These are phyloP conservation scores for Zaprionus vittiger DNA, from an alignment of 1,140 invertebrate genomes.

Conservation along the genomic window DNA sequence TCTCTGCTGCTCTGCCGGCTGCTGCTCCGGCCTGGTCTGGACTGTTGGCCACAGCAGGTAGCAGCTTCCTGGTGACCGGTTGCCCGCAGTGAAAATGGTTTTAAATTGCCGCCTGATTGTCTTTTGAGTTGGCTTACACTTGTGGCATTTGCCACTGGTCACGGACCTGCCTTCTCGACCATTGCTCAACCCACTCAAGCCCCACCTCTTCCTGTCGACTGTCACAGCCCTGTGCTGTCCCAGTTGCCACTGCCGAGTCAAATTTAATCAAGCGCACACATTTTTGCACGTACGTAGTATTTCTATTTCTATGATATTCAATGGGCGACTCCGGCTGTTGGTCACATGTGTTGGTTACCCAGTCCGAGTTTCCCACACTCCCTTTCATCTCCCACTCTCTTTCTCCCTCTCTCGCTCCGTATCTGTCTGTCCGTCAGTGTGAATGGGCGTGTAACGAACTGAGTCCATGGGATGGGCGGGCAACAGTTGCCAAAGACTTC, in stretches of 20 bases:
- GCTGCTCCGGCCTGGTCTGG: background rate
- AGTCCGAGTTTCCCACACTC: background rate
- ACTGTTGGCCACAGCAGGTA: slow-evolving; percentile 59
- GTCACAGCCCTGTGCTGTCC: background rate
- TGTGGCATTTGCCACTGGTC: slow-evolving; percentile 52
- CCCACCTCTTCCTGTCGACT: background rate
- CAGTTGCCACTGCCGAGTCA: slow-evolving; percentile 46
- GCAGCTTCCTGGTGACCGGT: slow-evolving; percentile 44
- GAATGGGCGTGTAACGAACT: slow-evolving; percentile 66
- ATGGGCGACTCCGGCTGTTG: slow-evolving; percentile 58
- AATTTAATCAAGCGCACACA: slow-evolving; percentile 82
- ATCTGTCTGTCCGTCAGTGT: slow-evolving; percentile 46
- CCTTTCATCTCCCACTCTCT: background rate
- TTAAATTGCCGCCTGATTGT: slow-evolving; percentile 83
- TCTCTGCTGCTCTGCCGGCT: background rate
- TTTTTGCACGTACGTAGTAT: slow-evolving; percentile 75
- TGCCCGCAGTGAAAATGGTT: slow-evolving; percentile 77
- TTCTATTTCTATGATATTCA: slow-evolving; percentile 75
- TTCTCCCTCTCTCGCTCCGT: background rate
- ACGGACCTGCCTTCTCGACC: slow-evolving; percentile 18
- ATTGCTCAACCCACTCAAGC: background rate
- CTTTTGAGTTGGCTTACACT: slow-evolving; percentile 74
- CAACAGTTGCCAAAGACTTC: slow-evolving; percentile 74
- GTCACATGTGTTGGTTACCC: slow-evolving; percentile 60
- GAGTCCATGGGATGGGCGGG: slow-evolving; percentile 33